Evolutionary conservation across 2,797 vertebrate genomes (phyloP).

Genomic region (Typhlichthys eigenmanni): DNA sequence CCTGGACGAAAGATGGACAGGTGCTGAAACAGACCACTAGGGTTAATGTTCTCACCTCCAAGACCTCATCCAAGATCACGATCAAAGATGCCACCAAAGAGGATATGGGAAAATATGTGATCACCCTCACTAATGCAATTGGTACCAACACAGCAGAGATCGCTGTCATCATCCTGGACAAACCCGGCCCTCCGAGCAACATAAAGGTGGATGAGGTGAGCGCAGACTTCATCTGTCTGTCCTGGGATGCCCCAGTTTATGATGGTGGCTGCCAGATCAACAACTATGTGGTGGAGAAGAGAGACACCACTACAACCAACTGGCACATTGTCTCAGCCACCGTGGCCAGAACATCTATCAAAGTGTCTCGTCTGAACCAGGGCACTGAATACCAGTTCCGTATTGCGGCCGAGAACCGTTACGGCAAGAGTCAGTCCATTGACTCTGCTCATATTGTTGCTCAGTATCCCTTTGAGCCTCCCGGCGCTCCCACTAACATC

Average conservation of each 20-base stretch:
- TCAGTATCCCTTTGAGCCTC: slow-evolving; percentile 93
- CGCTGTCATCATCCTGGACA: slow-evolving; percentile 90
- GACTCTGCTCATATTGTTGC: slow-evolving; percentile 88
- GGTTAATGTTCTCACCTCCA: slow-evolving; percentile 88
- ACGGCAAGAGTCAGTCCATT: slow-evolving; percentile 87
- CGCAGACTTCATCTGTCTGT: slow-evolving; percentile 88
- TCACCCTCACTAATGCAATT: slow-evolving; percentile 86
- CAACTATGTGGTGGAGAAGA: slow-evolving; percentile 97
- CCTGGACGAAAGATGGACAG: slow-evolving; percentile 93
- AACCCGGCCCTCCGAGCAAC: slow-evolving; percentile 90
- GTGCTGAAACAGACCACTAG: slow-evolving; percentile 92
- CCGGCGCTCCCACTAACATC: slow-evolving; percentile 87
- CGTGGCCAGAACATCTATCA: slow-evolving; percentile 95
- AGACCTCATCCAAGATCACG: slow-evolving; percentile 84
- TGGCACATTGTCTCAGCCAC: slow-evolving; percentile 95
- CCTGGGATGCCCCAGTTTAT: slow-evolving; percentile 92
- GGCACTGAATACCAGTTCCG: slow-evolving; percentile 98
- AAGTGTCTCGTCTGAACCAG: slow-evolving; percentile 86
- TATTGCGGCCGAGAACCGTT: slow-evolving; percentile 95
- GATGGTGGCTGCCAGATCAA: slow-evolving; percentile 97
- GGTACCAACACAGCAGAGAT: slow-evolving; percentile 84
- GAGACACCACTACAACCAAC: slow-evolving; percentile 92
- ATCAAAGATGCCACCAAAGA: slow-evolving; percentile 94
- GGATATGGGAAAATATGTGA: slow-evolving; percentile 92
- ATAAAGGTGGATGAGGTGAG: slow-evolving; percentile 92